Evolutionary conservation across 1,140 invertebrate species (phyloP), one percentile per base, ranked within the genome.

Genomic region (Cylas formicarius): DNA sequence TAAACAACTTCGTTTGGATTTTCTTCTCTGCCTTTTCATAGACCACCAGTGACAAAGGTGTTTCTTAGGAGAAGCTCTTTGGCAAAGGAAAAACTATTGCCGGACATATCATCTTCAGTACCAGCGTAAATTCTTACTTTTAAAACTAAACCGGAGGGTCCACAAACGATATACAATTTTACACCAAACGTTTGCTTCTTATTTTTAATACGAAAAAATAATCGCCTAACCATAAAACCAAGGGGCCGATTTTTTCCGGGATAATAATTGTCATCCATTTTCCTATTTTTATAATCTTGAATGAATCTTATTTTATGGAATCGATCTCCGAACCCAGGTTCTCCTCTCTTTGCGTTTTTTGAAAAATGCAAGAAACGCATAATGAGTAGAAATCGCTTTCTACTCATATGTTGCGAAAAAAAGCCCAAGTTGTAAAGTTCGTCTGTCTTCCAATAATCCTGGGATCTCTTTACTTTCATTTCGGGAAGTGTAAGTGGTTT

Each of bases 301-400:
- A 43, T n/a, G 14, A 16, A 10, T 10, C 6, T n/a, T 11, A 35
- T 34, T 35, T 43, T 43, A 13, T 18, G 35, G 7, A 43, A 4
- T 5, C 21, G 28, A 22, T 43, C 31, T 22, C 10, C 8, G 8
- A n/a, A n/a, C n/a, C n/a, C n/a, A n/a, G 18, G 2, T 18, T 32
- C 5, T 13, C 6, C 19, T 16, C n/a, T 7, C 10, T n/a, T 11
- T 6, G 21, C 23, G 28, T 29, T 44, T 24, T 26, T 26, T 4
- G 36, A 84, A 86, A 61, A 44, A 10, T 36, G 17, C 19, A 44
- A 18, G 22, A n/a, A 27, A 10, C 26, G 14, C 22, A 44, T 10
- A 14, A 44, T 37, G 2, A 37, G 37, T 5, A 37, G 13, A 37
- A 44, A 44, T 18, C 42, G 8, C 26, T 44, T 27, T 11, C 14